Evolutionary conservation across 2,113 vertebrate genomes (phyloP), one percentile per base, ranked within the genome.

Genomic region (Paradoxurus hermaphroditus): DNA sequence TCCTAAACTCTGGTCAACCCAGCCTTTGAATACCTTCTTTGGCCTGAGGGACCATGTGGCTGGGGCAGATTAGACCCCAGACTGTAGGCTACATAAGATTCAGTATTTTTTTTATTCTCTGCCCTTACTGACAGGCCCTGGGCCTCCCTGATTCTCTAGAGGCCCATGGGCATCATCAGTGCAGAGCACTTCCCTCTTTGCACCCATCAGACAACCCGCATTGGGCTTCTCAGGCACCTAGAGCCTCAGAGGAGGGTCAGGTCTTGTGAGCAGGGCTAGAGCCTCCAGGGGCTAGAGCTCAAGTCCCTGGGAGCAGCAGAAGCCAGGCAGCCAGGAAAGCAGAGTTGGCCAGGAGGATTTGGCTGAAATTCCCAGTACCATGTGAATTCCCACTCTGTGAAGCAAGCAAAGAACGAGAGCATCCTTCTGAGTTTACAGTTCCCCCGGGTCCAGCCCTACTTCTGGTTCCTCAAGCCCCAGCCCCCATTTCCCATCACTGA

Each of bases 371-470:
- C 79, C 62, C 0, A 7, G 44, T 65, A 56, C 95, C 11, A 3
- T 90, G 90, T 94, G 90, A 98, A 97, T 93, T 98, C 97, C 93
- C 95, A 89, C 41, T 95, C 73, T 25, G 27, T 23, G 27, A 90
- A 92, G 86, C 56, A 88, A 73, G 97, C 93, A 96, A 67, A 86
- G 91, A 84, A 94, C 41, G 59, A 96, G 95, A 95, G 84, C 39
- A 97, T 97, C 94, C 75, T 91, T 97, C 92, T 27, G 65, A 70
- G 78, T 95, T 96, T 96, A 96, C 31, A 67, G 73, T n/a, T 98
- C 97, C 95, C 97, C 1, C 0, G 91, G 79, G 98, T 46, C 96
- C 82, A 68, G 95, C 53, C 85, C 77, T 94, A 34, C 62, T 83
- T 96, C 90, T 93, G 65, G 36, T 44, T 91, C 79, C 86, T 96